phyloP scores from a whole-genome alignment of 2,888 invertebrate species.

The Polyommatus iphigenia region DNA sequence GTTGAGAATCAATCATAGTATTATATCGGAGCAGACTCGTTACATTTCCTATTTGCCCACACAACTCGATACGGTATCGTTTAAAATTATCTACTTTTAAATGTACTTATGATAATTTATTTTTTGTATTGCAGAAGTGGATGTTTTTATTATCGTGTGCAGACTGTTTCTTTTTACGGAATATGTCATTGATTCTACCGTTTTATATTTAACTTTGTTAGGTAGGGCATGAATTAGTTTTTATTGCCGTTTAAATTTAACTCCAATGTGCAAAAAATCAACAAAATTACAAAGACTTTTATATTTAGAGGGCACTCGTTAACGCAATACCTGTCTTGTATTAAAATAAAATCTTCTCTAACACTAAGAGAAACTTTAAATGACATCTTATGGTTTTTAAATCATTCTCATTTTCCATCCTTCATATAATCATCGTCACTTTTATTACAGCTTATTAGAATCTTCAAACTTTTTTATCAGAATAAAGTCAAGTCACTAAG shows the following conservation, averaged over 20 bases:
- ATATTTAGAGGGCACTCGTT: background rate
- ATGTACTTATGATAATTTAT: constrained; percentile 14
- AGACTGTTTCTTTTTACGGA: background rate
- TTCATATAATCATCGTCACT: background rate
- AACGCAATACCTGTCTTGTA: background rate
- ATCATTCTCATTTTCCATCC: background rate
- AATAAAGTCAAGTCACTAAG: too few species aligned
- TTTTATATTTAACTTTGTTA: background rate
- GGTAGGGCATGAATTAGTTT: background rate
- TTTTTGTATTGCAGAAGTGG: background rate
- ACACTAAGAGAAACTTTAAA: background rate
- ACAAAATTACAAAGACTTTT: background rate
- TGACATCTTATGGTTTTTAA: too few species aligned
- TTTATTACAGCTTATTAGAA: background rate
- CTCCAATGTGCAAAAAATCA: background rate
- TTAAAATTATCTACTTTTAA: constrained; percentile 16
- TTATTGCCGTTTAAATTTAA: background rate
- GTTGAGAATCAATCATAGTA: constrained; percentile 68
- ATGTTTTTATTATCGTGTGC: background rate
- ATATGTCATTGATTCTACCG: background rate
- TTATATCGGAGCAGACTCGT: constrained; percentile 16
- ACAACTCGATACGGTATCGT: background rate
- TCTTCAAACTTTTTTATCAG: too few species aligned
- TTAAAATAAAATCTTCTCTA: background rate
- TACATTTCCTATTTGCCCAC: constrained; percentile 26